Percentiles rank a stretch among this genome's conserved stretches.
Evolutionary conservation across 2,797 vertebrate genomes (phyloP).

Genomic region (Epinephelus coioides): DNA sequence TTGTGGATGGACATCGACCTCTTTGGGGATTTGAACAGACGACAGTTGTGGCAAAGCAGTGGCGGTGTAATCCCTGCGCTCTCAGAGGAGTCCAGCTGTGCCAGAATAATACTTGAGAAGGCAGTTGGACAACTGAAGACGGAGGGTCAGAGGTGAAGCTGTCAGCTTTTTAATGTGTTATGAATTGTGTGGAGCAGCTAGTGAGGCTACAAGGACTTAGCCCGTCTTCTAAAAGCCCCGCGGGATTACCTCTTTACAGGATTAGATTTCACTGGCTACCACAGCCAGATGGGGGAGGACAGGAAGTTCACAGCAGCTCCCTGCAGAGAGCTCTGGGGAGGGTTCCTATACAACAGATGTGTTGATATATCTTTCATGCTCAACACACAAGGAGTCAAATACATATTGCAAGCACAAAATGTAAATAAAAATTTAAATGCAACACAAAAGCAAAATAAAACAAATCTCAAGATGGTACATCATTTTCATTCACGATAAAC

Average conservation of each 20-base stretch:
- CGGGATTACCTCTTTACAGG: slow-evolving; percentile 66
- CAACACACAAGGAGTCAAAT: neutral
- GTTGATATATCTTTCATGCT: neutral
- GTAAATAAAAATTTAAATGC: neutral
- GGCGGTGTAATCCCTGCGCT: slow-evolving; percentile 61
- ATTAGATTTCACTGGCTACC: slow-evolving; percentile 63
- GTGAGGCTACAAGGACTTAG: slow-evolving; percentile 65
- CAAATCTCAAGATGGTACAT: neutral
- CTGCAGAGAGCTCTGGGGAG: neutral
- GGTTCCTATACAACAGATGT: neutral
- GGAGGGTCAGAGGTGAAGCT: slow-evolving; percentile 61
- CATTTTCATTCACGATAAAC: neutral
- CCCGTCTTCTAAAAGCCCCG: slow-evolving; percentile 50
- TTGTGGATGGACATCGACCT: neutral
- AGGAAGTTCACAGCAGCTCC: neutral
- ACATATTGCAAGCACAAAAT: neutral
- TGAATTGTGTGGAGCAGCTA: slow-evolving; percentile 54
- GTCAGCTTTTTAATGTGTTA: slow-evolving; percentile 64
- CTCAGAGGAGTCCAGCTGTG: slow-evolving; percentile 61
- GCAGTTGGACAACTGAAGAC: slow-evolving; percentile 41
- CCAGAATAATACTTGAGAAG: slow-evolving; percentile 53
- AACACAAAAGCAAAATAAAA: neutral
- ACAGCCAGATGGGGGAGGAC: slow-evolving; percentile 37
- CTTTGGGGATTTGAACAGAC: slow-evolving; percentile 42
- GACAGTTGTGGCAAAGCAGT: slow-evolving; percentile 41